phyloP scores from a whole-genome alignment of 2,888 invertebrate genomes.

The Erpobdella octoculata region DNA sequence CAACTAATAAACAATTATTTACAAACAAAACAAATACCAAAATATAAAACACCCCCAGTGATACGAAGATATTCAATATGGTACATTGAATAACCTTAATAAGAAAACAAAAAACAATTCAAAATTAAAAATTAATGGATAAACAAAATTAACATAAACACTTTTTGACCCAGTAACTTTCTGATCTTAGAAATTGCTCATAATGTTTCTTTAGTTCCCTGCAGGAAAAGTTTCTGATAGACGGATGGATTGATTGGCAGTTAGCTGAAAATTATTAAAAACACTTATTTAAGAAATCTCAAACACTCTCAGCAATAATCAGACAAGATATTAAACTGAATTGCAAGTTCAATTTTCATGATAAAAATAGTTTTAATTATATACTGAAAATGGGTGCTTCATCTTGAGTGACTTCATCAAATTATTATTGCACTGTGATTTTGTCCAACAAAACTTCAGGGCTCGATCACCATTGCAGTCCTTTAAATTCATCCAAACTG shows the following conservation, averaged over 20 bases:
- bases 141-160: too few relatives aligned
- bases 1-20: too few relatives aligned
- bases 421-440: not conserved
- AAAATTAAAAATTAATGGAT: too few relatives aligned
- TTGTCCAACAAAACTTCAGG: not conserved
- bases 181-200: too few relatives aligned
- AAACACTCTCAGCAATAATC: not conserved
- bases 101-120: too few relatives aligned
- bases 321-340: not conserved
- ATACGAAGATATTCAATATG: too few relatives aligned
- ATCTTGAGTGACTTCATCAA: not conserved
- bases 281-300: not conserved
- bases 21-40: too few relatives aligned
- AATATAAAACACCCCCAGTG: too few relatives aligned
- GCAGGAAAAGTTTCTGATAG: not conserved
- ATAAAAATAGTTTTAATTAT: not conserved
- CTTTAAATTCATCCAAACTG: not conserved
- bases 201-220: too few relatives aligned
- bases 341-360: not conserved
- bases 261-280: not conserved
- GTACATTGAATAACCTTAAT: too few relatives aligned
- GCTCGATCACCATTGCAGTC: not conserved
- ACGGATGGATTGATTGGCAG: not conserved
- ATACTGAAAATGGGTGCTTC: not conserved
- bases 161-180: too few relatives aligned